Percentiles rank a stretch among this genome's conserved stretches.
These are phyloP conservation scores for Pilophorus perplexus DNA, from an alignment of 2,888 invertebrate genomes.

Conservation along the genomic window DNA sequence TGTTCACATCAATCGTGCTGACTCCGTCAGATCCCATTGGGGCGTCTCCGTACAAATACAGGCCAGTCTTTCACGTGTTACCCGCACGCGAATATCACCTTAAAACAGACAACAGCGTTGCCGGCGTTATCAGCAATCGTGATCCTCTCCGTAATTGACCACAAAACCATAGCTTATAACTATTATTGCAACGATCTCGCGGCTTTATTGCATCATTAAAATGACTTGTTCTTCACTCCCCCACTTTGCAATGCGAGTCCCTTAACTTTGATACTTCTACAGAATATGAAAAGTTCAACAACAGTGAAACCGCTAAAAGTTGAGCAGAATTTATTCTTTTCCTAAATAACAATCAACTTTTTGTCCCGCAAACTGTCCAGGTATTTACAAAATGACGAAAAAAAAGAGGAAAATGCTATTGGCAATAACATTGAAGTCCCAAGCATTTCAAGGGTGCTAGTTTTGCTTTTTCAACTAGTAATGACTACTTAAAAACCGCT, in stretches of 20 bases:
- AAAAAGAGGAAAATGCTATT: too few species aligned
- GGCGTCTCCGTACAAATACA: too few species aligned
- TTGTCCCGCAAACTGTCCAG: too few species aligned
- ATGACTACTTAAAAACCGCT: too few species aligned
- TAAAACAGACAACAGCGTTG: too few species aligned
- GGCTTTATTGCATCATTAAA: slow-evolving; percentile 32
- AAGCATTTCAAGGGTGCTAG: too few species aligned
- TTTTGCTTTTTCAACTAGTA: too few species aligned
- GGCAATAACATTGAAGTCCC: too few species aligned
- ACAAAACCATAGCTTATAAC: neutral
- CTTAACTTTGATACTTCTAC: slow-evolving; percentile 8
- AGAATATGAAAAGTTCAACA: slow-evolving; percentile 22
- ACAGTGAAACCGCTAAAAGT: slow-evolving; percentile 36
- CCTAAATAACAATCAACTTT: slow-evolving; percentile 34
- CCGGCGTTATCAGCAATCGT: neutral
- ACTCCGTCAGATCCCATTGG: too few species aligned
- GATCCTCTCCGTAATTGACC: neutral
- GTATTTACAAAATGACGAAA: neutral
- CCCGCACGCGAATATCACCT: too few species aligned
- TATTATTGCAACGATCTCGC: slow-evolving; percentile 32
- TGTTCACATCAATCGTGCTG: too few species aligned
- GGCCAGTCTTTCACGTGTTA: too few species aligned
- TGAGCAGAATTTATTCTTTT: slow-evolving; percentile 41
- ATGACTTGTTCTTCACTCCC: slow-evolving; percentile 6
- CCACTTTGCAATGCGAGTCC: neutral